A percentile compares a stretch with the other conserved stretches of the same genome.
Evolutionary conservation across 2,113 vertebrate genomes (phyloP).

Genomic region (Burhinus bistriatus): DNA sequence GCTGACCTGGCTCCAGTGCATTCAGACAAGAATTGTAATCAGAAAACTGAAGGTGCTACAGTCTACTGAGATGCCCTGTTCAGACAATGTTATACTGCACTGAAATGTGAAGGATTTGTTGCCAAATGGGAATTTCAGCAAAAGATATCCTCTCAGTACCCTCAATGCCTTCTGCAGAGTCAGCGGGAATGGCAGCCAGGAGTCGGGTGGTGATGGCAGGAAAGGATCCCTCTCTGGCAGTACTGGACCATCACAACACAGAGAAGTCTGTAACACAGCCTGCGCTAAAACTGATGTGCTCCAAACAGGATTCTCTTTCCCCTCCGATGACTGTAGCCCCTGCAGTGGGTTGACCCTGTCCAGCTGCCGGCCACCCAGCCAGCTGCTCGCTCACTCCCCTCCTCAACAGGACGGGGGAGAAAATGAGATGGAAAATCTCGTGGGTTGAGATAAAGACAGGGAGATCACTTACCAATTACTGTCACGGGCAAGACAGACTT

Average conservation of each 20-base stretch:
- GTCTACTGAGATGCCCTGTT: not conserved
- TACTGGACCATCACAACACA: not conserved
- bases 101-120: not conserved
- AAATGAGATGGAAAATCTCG: not conserved
- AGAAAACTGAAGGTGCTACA: not conserved
- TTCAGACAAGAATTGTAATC: not conserved
- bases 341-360: not conserved
- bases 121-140: not conserved
- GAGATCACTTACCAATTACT: not conserved
- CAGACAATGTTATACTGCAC: not conserved
- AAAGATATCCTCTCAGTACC: not conserved
- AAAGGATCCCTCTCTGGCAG: not conserved
- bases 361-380: fast-evolving
- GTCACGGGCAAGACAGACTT: not conserved
- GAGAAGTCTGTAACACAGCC: not conserved
- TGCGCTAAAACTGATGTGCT: not conserved
- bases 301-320: fast-evolving
- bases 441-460: not conserved
- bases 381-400: fast-evolving
- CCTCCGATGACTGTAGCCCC: fast-evolving
- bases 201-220: not conserved
- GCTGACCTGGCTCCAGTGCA: not conserved
- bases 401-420: not conserved
- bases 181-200: not conserved
- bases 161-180: not conserved